Percentiles rank a stretch among this genome's conserved stretches.
Evolutionary conservation across 2,113 vertebrate species (phyloP).

Genomic region (Oreotrochilus melanogaster): DNA sequence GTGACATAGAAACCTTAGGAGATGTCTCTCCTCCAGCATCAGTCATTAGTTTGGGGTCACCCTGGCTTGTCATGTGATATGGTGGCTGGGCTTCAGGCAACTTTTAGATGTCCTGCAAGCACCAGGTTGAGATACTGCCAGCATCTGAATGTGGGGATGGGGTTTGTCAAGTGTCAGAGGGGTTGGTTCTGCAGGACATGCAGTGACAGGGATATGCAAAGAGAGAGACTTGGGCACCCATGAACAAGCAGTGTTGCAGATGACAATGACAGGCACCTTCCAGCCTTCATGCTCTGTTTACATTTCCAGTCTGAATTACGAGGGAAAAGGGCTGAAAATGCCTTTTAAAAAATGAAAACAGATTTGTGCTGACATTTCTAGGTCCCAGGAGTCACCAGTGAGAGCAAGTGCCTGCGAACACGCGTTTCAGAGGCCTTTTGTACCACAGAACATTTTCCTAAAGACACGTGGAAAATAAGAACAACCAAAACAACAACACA

Average conservation of each 20-base stretch:
- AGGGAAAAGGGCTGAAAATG: neutral
- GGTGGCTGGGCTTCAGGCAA: neutral
- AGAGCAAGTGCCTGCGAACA: neutral
- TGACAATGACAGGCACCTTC: neutral
- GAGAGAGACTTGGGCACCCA: rapidly evolving
- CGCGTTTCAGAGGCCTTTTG: rapidly evolving
- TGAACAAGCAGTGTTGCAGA: rapidly evolving
- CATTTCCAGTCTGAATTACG: neutral
- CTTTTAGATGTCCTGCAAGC: neutral
- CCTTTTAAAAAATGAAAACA: neutral
- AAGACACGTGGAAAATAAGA: too few relatives aligned
- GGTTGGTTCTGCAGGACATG: neutral
- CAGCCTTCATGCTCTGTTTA: neutral
- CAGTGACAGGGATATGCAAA: too few relatives aligned
- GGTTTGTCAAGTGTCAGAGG: neutral
- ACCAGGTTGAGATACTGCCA: neutral
- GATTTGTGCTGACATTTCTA: neutral
- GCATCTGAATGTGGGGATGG: rapidly evolving
- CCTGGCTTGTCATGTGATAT: neutral
- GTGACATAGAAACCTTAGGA: neutral
- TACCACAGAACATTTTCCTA: neutral
- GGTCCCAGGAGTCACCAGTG: neutral
- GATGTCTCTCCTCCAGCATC: neutral
- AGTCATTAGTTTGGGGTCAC: neutral
- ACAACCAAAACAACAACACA: too few relatives aligned